Evolutionary conservation across 2,113 vertebrate genomes (phyloP), one percentile per base, ranked within the genome.

Genomic region (Pseudorectes ferrugineus): DNA sequence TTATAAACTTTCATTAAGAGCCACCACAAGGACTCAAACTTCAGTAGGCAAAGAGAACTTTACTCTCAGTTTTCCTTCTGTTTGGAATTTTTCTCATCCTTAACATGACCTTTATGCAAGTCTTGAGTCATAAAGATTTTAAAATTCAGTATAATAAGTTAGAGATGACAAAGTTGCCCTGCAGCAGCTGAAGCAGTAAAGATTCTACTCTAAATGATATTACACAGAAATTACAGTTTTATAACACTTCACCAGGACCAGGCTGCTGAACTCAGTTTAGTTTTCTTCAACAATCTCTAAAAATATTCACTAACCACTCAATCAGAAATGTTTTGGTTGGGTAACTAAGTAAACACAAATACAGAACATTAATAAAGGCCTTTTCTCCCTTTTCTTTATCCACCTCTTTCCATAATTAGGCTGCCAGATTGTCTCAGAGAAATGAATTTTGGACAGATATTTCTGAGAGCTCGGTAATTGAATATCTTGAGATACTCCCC

Each of bases 301-400:
- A 95, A 96, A 92, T 93, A 91, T 15, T 81, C 52, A 0, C 73
- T 92, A 95, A 85, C 78, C 38, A 81, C 52, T 82, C 62, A 62
- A 84, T 95, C 85, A 93, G 95, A 84, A 94, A 93, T 77, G 94
- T 96, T 97, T 95, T 42, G 42, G 54, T 81, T 54, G 55, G 46
- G 80, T 97, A 93, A 91, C 78, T 72, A 95, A 96, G 83, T 94
- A 86, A 82, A 76, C 42, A 82, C 6, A 25, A 97, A 86, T 40
- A 62, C 66, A 78, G 80, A 79, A 59, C 63, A 68, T 78, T 82
- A 76, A 65, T 83, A 92, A 92, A 74, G 54, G 52, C 58, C 81
- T 73, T 93, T 80, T 22, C 58, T 78, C 40, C 42, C 31, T 51
- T 86, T 80, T 73, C 20, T 91, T 46, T 75, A 75, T 14, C 72